phyloP scores from a whole-genome alignment of 1,140 invertebrate genomes.

The Delia radicum region DNA sequence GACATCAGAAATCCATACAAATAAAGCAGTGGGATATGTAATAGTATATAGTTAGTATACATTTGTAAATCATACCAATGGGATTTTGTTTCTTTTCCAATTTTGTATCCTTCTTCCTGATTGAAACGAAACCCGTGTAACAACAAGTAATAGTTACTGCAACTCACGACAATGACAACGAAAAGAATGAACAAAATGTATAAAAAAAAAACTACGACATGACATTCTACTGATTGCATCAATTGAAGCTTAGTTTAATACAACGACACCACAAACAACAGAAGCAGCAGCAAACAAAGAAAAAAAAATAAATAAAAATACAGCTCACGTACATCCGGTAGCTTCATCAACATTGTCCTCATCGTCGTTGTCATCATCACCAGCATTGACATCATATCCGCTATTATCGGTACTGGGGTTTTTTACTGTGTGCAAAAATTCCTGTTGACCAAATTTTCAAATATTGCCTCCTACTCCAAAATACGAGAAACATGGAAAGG shows the following conservation, averaged over 20 bases:
- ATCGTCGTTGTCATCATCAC: not conserved
- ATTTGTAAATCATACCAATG: constrained; percentile 18
- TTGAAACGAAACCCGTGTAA: constrained; percentile 12
- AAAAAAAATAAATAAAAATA: not conserved
- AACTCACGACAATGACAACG: not conserved
- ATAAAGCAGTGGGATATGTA: not conserved
- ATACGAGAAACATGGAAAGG: too few relatives aligned
- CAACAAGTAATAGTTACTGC: constrained; percentile 7
- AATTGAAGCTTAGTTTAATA: constrained; percentile 16
- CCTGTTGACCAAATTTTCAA: not conserved
- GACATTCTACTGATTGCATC: constrained; percentile 21
- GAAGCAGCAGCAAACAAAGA: not conserved
- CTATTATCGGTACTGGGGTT: not conserved
- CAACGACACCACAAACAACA: constrained; percentile 5
- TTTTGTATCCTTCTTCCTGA: not conserved
- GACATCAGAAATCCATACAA: constrained; percentile 15
- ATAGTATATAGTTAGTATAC: not conserved
- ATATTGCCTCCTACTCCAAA: not conserved
- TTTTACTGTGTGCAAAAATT: not conserved
- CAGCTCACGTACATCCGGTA: constrained; percentile 2
- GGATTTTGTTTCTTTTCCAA: not conserved
- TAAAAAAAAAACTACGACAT: not conserved
- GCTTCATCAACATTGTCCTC: not conserved
- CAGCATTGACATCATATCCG: not conserved
- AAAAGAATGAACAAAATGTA: not conserved